A percentile compares a stretch with the other conserved stretches of the same genome.
These are phyloP conservation scores for Numenius arquata DNA, from an alignment of 2,113 vertebrate species.

Conservation along the genomic window DNA sequence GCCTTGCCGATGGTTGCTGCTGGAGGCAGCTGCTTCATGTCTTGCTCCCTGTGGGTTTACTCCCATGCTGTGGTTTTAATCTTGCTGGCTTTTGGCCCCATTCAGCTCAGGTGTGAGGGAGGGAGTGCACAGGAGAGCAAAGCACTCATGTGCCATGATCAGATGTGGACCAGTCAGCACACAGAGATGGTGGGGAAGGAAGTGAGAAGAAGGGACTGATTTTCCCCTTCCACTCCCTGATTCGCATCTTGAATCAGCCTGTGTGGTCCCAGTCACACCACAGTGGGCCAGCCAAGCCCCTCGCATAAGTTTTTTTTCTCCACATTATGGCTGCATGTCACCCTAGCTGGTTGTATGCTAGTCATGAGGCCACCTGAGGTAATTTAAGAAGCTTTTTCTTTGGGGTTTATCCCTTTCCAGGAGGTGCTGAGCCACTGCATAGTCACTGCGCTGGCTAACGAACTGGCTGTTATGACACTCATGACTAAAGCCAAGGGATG, in stretches of 20 bases:
- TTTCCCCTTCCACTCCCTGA: background rate
- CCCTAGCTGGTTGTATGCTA: background rate
- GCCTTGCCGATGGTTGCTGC: background rate
- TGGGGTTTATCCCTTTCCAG: background rate
- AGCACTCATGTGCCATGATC: fast-evolving
- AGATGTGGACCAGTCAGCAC: background rate
- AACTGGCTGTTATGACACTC: background rate
- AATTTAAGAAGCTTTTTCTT: background rate
- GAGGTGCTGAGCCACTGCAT: background rate
- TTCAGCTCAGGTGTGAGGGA: background rate
- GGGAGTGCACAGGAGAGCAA: background rate
- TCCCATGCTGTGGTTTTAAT: background rate
- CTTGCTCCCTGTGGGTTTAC: background rate
- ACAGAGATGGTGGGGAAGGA: background rate
- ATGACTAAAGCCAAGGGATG: background rate
- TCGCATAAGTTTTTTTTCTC: background rate
- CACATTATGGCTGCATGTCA: background rate
- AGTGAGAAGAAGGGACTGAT: background rate
- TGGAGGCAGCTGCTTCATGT: background rate
- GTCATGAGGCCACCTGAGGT: background rate
- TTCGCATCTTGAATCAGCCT: background rate
- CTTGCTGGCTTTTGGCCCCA: background rate
- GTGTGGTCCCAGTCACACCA: background rate
- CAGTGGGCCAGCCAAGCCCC: background rate
- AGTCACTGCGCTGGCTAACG: background rate